Conservation (phyloP, 1,140 invertebrate genomes). For the Hyles vespertilio region DNA sequence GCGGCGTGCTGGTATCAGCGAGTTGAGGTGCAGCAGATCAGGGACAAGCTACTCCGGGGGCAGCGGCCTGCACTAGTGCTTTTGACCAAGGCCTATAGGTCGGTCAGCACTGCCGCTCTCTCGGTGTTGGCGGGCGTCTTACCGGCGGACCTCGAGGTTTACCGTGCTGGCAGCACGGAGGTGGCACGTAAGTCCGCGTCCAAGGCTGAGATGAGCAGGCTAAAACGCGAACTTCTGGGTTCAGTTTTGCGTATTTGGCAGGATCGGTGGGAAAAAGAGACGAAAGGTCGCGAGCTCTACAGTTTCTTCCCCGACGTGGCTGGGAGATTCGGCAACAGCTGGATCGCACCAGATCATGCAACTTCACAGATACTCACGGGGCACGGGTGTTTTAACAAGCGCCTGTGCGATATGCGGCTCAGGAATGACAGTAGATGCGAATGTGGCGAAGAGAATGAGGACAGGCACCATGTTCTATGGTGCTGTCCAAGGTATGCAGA, state of each 20-base stretch:
- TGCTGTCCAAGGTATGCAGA: neutral
- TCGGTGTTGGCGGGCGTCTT: slow-evolving; percentile 30
- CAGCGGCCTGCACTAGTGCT: slow-evolving; percentile 25
- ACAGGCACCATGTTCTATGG: slow-evolving; percentile 13
- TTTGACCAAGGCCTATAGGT: slow-evolving; percentile 4
- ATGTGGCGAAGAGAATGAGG: slow-evolving; percentile 9
- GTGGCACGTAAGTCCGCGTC: neutral
- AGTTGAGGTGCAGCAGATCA: neutral
- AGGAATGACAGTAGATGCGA: slow-evolving; percentile 5
- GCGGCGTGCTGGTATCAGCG: slow-evolving; percentile 3
- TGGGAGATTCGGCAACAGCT: slow-evolving; percentile 2
- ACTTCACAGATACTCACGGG: slow-evolving; percentile 18
- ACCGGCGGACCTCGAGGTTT: slow-evolving; percentile 35
- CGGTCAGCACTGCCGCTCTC: too few relatives aligned
- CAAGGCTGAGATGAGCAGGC: too few relatives aligned
- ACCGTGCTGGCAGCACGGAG: slow-evolving; percentile 38
- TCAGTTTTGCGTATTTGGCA: too few relatives aligned
- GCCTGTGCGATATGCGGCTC: slow-evolving; percentile 13
- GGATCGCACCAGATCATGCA: slow-evolving; percentile 16
- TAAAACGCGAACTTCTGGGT: too few relatives aligned
- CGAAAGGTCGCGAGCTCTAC: slow-evolving; percentile 9
- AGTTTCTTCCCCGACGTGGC: slow-evolving; percentile 16
- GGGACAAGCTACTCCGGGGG: slow-evolving; percentile 14
- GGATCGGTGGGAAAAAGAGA: neutral
- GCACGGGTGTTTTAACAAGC: slow-evolving; percentile 15